Percentiles rank a stretch among this genome's conserved stretches.
Conservation (phyloP, 2,113 vertebrate genomes). For the Asarcornis scutulata region DNA sequence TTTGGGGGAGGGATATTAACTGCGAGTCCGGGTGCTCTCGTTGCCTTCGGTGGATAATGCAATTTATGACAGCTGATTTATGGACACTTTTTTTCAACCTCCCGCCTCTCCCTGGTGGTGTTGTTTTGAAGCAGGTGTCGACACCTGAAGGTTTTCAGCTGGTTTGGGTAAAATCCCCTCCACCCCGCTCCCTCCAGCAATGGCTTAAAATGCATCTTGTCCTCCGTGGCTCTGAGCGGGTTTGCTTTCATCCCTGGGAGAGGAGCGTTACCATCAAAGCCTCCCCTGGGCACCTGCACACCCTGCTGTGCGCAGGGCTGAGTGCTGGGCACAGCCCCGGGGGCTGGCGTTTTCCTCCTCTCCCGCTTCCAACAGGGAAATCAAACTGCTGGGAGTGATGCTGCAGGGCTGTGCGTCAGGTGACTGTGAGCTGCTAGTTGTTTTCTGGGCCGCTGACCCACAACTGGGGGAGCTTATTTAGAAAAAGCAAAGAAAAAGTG, state of each 20-base stretch:
- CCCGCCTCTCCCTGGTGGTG: background rate
- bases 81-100: background rate
- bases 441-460: slow-evolving; percentile 9
- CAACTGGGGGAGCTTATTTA: background rate
- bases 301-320: background rate
- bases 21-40: background rate
- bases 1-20: slow-evolving; percentile 14
- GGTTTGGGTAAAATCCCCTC: background rate
- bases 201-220: background rate
- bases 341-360: background rate
- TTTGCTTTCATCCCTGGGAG: slow-evolving; percentile 47
- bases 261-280: background rate
- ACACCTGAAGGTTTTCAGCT: background rate
- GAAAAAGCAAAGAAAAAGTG: background rate
- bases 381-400: background rate
- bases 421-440: background rate
- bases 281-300: slow-evolving; percentile 8
- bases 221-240: background rate
- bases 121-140: background rate
- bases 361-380: background rate
- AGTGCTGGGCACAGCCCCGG: background rate
- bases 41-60: background rate
- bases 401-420: background rate
- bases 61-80: background rate
- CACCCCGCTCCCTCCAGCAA: background rate